Percentiles rank a stretch among this genome's conserved stretches.
Conservation (phyloP, 2,113 vertebrate genomes). For the Phrynosoma platyrhinos region DNA sequence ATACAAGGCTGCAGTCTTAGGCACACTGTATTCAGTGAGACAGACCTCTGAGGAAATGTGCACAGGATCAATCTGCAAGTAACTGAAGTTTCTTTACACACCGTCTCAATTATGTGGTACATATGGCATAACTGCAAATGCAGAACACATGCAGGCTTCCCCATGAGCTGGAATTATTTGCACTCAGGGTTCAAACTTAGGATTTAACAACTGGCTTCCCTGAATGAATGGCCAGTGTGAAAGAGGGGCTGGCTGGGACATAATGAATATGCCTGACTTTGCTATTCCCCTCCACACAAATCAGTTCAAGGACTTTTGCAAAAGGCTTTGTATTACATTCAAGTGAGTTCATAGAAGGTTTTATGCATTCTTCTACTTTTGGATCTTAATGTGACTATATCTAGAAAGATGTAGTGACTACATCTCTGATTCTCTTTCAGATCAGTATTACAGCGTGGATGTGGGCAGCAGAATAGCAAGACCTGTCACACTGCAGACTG, state of each 20-base stretch:
- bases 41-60: too few relatives aligned
- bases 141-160: too few relatives aligned
- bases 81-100: too few relatives aligned
- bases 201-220: background rate
- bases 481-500: slow-evolving; percentile 75
- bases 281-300: background rate
- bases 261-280: background rate
- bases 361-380: slow-evolving; percentile 4
- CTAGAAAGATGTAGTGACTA: background rate
- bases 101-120: too few relatives aligned
- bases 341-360: background rate
- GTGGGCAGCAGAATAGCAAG: slow-evolving; percentile 79
- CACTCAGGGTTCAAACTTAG: background rate
- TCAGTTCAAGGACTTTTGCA: background rate
- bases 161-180: too few relatives aligned
- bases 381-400: slow-evolving; percentile 15
- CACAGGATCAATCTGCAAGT: background rate
- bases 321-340: background rate
- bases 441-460: slow-evolving; percentile 87
- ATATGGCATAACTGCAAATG: too few relatives aligned
- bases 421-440: slow-evolving; percentile 73
- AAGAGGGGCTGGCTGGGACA: background rate
- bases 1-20: background rate
- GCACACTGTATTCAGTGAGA: background rate
- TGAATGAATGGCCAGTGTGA: background rate